Conservation (phyloP, 1,140 invertebrate species). For the Habropoda laboriosa region DNA sequence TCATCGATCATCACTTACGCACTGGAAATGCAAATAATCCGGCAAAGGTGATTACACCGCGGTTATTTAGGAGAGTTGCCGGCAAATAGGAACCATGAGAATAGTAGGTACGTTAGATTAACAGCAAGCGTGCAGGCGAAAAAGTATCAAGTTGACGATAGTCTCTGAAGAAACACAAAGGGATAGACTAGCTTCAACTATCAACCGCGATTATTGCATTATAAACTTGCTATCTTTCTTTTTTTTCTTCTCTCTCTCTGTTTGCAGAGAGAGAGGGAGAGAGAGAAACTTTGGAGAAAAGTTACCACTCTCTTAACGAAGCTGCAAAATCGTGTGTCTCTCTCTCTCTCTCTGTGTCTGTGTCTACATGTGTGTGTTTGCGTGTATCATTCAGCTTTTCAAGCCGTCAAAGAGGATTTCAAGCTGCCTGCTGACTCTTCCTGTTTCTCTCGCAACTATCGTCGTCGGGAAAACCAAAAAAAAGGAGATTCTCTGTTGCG, state of each 20-base stretch:
- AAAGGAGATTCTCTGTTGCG: background rate
- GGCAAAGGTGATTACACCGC: slow-evolving; percentile 37
- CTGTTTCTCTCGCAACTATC: background rate
- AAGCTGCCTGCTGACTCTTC: background rate
- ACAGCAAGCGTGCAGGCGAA: slow-evolving; percentile 27
- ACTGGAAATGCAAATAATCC: slow-evolving; percentile 47
- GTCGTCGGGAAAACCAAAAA: background rate
- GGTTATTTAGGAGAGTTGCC: slow-evolving; percentile 60
- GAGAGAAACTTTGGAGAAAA: background rate
- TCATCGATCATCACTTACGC: slow-evolving; percentile 7
- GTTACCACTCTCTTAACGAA: background rate
- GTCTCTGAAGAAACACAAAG: background rate
- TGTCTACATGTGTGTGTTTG: too few species aligned
- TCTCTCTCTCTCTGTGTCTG: too few species aligned
- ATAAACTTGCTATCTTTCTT: background rate
- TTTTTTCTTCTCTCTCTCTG: too few species aligned
- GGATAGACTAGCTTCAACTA: slow-evolving; percentile 4
- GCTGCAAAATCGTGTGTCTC: background rate
- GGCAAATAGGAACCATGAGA: slow-evolving; percentile 60
- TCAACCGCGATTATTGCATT: background rate
- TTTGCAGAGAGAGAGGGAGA: too few species aligned
- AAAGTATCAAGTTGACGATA: background rate
- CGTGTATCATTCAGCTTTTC: background rate
- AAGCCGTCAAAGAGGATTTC: background rate
- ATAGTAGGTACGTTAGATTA: slow-evolving; percentile 29